phyloP scores from a whole-genome alignment of 2,113 vertebrate genomes.

The Meriones unguiculatus region DNA sequence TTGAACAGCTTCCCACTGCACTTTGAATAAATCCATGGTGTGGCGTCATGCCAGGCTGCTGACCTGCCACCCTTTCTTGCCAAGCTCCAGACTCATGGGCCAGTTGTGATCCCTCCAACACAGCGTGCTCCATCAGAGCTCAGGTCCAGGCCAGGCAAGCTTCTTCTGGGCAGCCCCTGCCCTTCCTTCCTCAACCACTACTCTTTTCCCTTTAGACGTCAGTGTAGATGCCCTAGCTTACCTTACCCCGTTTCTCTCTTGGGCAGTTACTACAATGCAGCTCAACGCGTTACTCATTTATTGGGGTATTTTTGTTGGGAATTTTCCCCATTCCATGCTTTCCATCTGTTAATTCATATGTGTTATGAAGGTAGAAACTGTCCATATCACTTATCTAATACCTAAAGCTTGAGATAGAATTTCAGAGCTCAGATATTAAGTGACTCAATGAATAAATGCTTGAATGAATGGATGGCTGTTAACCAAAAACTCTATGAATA shows the following conservation, averaged over 20 bases:
- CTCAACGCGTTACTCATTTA: neutral
- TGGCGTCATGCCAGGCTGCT: neutral
- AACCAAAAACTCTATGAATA: neutral
- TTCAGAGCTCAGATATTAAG: constrained; percentile 16
- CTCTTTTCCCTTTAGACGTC: neutral
- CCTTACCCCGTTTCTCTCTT: neutral
- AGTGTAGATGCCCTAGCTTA: neutral
- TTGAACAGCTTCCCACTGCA: neutral
- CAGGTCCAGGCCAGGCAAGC: neutral
- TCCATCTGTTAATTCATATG: neutral
- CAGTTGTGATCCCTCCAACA: neutral
- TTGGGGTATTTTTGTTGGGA: neutral
- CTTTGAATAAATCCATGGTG: neutral
- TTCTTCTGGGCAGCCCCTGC: neutral
- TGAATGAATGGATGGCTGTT: neutral
- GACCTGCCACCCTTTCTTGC: neutral
- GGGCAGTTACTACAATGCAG: neutral
- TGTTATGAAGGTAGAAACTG: neutral
- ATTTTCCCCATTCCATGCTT: neutral
- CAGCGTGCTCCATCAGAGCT: neutral
- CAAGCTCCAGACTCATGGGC: neutral
- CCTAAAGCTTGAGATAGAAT: neutral
- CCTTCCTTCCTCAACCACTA: neutral
- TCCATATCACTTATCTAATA: neutral
- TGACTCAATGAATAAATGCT: neutral